Evolutionary conservation across 2,888 invertebrate species (phyloP), one percentile per base, ranked within the genome.

Genomic region (Amblyjoppa proteus): DNA sequence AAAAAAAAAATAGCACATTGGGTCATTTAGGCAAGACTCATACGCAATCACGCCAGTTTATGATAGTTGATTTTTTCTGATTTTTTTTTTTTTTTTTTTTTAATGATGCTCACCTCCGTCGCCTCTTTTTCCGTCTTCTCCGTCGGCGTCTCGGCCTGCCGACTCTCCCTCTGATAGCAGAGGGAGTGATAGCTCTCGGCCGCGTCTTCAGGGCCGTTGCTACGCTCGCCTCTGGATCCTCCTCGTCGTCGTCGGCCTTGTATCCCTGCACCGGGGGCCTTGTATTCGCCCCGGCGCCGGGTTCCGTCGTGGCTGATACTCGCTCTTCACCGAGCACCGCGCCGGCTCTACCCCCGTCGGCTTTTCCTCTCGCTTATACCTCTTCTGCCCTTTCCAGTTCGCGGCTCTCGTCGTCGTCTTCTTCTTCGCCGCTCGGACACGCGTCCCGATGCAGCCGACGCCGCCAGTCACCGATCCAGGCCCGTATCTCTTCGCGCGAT

Each of bases 121-220:
- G 93, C 91, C 92, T 92, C 93, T 94, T 94, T 94, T 94, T 94
- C 90, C 93, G 93, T 90, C 94, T 91, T 89, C 93, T 92, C 90
- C 94, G 93, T 90, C 92, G 93, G 90, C 93, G 92, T 84, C 91
- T 91, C 89, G 92, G 91, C 89, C 92, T 89, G 89, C 90, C 90
- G 89, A 89, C 88, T 89, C 90, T 91, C 92, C 94, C 91, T 93
- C 93, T 91, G 86, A 78, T 77, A 88, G 90, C 90, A 89, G 89
- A 92, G 93, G 92, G 92, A 93, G 91, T 90, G 90, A 88, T 88
- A 89, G 88, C 85, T 85, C 89, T 89, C 88, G 89, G 89, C 89
- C 88, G 88, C 89, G 90, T 91, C 92, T 92, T 93, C 92, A 93
- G 93, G 93, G 94, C 94, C 93, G 94, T 93, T 91, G 93, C 92